Conservation (phyloP, 2,797 vertebrate genomes). For the Leptatherina wallacei region DNA sequence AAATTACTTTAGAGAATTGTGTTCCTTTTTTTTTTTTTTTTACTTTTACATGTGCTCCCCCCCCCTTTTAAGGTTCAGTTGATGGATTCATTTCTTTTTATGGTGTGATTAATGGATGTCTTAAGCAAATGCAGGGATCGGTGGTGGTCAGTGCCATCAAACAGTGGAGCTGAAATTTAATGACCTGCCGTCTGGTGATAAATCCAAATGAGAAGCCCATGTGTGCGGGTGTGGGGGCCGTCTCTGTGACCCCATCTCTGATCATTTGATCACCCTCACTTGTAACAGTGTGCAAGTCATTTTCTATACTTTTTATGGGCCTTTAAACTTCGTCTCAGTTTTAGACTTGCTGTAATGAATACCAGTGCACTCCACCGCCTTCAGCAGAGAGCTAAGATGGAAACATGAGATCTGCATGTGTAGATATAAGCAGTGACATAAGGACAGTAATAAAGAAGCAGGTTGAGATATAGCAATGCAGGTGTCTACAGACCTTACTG, state of each 20-base stretch:
- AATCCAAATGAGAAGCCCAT: constrained; percentile 60
- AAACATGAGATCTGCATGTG: constrained; percentile 2
- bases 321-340: constrained; percentile 41
- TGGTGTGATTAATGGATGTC: constrained; percentile 72
- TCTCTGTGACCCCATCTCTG: constrained; percentile 46
- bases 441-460: constrained; percentile 69
- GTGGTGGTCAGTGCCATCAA: constrained; percentile 70
- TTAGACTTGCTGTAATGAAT: constrained; percentile 36
- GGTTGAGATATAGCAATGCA: constrained; percentile 61
- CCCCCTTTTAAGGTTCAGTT: constrained; percentile 45
- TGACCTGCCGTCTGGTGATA: constrained; percentile 62
- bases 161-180: constrained; percentile 65
- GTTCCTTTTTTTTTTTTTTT: constrained; percentile 1
- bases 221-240: constrained; percentile 20
- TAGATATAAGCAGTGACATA: constrained; percentile 35
- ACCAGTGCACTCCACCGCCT: constrained; percentile 10
- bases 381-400: constrained; percentile 4
- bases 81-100: constrained; percentile 71
- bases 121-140: constrained; percentile 64
- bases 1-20: constrained; percentile 76
- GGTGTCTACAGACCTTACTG: constrained; percentile 43
- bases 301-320: constrained; percentile 39
- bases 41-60: constrained; percentile 26
- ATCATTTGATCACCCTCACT: constrained; percentile 52
- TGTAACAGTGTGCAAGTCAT: constrained; percentile 33